Conservation (phyloP, 2,797 vertebrate species). For the Erethizon dorsatum region DNA sequence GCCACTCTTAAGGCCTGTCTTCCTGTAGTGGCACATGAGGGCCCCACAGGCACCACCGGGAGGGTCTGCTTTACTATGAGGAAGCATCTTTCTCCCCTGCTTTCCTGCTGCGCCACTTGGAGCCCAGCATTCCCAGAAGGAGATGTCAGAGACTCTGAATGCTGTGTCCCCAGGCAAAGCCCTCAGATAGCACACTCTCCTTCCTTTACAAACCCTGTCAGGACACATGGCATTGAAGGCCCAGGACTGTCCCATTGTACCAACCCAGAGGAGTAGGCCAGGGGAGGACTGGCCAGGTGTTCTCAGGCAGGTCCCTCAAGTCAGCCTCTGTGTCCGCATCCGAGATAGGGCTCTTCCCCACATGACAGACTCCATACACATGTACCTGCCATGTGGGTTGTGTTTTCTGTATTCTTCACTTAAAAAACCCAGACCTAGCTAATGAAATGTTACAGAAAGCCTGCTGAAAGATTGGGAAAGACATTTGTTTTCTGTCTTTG, state of each 20-base stretch:
- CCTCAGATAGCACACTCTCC: neutral
- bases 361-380: neutral
- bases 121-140: neutral
- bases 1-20: neutral
- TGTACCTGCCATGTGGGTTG: neutral
- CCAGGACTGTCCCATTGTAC: neutral
- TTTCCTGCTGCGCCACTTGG: neutral
- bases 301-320: neutral
- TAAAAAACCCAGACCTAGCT: conserved; percentile 9
- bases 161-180: neutral
- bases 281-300: neutral
- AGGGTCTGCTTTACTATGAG: neutral
- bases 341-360: conserved; percentile 13
- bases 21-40: neutral
- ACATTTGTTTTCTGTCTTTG: neutral
- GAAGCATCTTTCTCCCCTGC: neutral
- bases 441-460: conserved; percentile 43
- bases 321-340: neutral
- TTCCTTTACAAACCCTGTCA: neutral
- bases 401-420: neutral
- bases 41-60: neutral
- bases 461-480: neutral
- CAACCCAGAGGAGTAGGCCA: neutral
- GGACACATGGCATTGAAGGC: neutral
- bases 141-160: neutral